Base-by-base conservation (phyloP, 2,888 invertebrate species). In the Drosophila yooni region DNA sequence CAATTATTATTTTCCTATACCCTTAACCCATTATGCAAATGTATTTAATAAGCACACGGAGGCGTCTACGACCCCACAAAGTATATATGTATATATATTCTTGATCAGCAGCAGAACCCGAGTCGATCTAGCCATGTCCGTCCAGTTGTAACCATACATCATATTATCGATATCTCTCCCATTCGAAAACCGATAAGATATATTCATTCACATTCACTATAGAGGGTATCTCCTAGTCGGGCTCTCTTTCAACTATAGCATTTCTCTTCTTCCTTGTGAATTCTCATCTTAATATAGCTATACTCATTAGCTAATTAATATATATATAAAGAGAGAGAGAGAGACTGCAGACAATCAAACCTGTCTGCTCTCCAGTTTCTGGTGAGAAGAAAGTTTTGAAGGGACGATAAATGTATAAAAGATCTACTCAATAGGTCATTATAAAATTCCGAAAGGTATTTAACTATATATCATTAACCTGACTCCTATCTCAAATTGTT, bases 401-500 rank as follows among this genome's bases (percentile, higher is more conserved):
- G 29, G 10, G 6, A 11, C 27, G 10, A 51, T 51, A 27, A 29
- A 51, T 18, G 27, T 18, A 29, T 50, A 8, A 46, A 15, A 4
- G 7, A 36, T 11, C 18, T n/a, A n/a, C 25, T 48, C 31, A 13
- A 59, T 25, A n/a, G 48, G 50, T 50, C 15, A n/a, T n/a, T 29
- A 56, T 21, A 29, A 52, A n/a, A 31, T 31, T n/a, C 29, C n/a
- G 46, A 46, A 27, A 29, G 51, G 18, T 51, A 29, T 18, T 29
- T 51, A 11, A 29, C 11, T n/a, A 51, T 50, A n/a, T 36, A 61
- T 40, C 40, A 40, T 29, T 29, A 33, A 11, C 43, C 29, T 65
- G 51, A 52, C 51, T 65, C 51, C 43, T 34, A 65, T 52, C 13
- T 27, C n/a, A 40, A 52, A 66, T 64, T 51, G 64, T 64, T 65